These are phyloP conservation scores for Scaptomyza graminum DNA, from an alignment of 1,140 invertebrate genomes.

Conservation along the genomic window DNA sequence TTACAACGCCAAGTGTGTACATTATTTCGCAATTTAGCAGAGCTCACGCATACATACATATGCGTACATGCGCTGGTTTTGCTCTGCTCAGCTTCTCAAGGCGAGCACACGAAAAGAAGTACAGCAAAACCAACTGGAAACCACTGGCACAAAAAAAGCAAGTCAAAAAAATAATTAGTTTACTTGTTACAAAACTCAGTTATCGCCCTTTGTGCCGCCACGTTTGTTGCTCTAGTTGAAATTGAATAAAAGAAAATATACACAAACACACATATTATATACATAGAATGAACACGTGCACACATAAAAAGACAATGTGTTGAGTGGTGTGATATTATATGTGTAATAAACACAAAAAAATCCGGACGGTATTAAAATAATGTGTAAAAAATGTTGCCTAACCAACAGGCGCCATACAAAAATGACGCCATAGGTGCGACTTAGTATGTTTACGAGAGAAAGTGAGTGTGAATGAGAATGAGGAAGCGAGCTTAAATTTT, in stretches of 20 bases:
- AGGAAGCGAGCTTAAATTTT: conserved; percentile 11
- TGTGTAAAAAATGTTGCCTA: conserved; percentile 65
- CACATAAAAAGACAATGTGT: conserved; percentile 56
- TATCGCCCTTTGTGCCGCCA: conserved; percentile 72
- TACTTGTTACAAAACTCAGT: conserved; percentile 80
- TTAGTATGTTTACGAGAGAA: conserved; percentile 1
- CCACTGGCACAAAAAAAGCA: conserved; percentile 47
- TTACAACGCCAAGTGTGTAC: conserved; percentile 81
- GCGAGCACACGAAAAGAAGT: conserved; percentile 40
- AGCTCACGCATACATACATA: conserved; percentile 26
- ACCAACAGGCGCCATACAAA: conserved; percentile 43
- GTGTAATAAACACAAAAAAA: conserved; percentile 42
- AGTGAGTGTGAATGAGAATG: conserved; percentile 8
- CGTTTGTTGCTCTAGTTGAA: conserved; percentile 73
- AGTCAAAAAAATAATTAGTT: conserved; percentile 83
- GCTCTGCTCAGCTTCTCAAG: conserved; percentile 36
- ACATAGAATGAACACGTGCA: conserved; percentile 17
- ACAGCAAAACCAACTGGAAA: conserved; percentile 35
- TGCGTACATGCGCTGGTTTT: neutral
- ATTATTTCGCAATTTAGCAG: conserved; percentile 82
- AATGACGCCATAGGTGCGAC: conserved; percentile 51
- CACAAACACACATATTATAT: conserved; percentile 23
- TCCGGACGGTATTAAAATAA: conserved; percentile 15
- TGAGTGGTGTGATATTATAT: conserved; percentile 73
- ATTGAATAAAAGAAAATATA: conserved; percentile 76